phyloP scores from a whole-genome alignment of 2,113 vertebrate species.

The Pholis gunnellus region DNA sequence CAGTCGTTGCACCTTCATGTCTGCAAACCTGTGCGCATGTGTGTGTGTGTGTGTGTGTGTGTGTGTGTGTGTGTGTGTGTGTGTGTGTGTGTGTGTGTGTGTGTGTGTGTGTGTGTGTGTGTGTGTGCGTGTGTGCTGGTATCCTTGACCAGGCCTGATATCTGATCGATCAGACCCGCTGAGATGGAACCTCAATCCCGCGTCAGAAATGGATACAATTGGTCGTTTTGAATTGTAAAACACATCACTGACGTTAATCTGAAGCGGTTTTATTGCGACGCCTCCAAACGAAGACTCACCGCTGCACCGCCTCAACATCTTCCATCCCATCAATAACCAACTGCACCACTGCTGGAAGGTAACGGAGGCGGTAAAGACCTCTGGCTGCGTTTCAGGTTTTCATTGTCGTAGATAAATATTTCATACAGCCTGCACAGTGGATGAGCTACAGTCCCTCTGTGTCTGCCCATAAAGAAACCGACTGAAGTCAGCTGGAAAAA shows the following conservation, averaged over 20 bases:
- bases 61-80: too few species aligned
- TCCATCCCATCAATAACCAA: neutral
- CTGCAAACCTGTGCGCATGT: too few species aligned
- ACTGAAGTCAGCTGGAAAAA: constrained; percentile 49
- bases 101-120: too few species aligned
- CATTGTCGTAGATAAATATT: constrained; percentile 51
- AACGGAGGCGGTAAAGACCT: constrained; percentile 35
- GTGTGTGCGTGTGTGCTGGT: neutral
- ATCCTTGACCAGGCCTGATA: constrained; percentile 11
- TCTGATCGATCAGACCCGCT: constrained; percentile 2
- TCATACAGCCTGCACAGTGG: constrained; percentile 30
- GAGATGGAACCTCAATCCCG: constrained; percentile 7
- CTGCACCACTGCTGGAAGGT: constrained; percentile 19
- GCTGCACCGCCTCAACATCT: neutral
- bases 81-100: too few species aligned
- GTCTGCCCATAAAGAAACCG: constrained; percentile 23
- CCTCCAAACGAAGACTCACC: neutral
- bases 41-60: too few species aligned
- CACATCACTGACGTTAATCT: neutral
- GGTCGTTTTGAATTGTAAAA: neutral
- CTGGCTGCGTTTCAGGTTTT: constrained; percentile 14
- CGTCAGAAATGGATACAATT: neutral
- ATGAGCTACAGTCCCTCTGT: constrained; percentile 37
- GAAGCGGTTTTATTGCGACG: neutral
- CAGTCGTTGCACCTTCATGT: too few species aligned